These are phyloP conservation scores for Thunnus thynnus DNA, from an alignment of 2,113 vertebrate genomes.

Conservation along the genomic window DNA sequence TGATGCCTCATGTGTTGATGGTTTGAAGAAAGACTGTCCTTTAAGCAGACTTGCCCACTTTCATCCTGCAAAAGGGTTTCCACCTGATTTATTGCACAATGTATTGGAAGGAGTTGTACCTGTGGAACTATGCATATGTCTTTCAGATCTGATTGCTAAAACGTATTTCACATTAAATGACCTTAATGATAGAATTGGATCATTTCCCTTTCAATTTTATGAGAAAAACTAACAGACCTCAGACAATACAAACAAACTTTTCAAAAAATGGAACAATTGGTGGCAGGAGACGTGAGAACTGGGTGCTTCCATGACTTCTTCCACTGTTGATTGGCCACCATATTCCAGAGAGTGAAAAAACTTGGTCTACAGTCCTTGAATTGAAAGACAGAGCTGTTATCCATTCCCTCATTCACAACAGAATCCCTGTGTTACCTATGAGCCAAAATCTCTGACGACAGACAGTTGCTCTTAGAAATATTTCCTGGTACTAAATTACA, in stretches of 20 bases:
- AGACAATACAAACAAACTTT: constrained; percentile 28
- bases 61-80: neutral
- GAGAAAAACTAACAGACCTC: constrained; percentile 41
- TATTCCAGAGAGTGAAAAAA: constrained; percentile 35
- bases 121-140: neutral
- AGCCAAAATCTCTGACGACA: constrained; percentile 55
- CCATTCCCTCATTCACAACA: constrained; percentile 32
- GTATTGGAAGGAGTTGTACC: neutral
- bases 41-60: neutral
- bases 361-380: constrained; percentile 42
- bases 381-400: constrained; percentile 57
- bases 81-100: neutral
- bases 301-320: constrained; percentile 21
- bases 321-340: constrained; percentile 17
- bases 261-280: constrained; percentile 8
- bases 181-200: constrained; percentile 10
- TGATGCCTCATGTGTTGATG: neutral
- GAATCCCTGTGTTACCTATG: constrained; percentile 52
- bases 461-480: constrained; percentile 36
- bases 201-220: constrained; percentile 30
- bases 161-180: constrained; percentile 22
- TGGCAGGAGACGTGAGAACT: constrained; percentile 24
- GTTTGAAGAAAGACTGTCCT: constrained; percentile 2
- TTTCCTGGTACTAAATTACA: constrained; percentile 44
- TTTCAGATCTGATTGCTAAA: constrained; percentile 17